Evolutionary conservation across 2,797 vertebrate species (phyloP).

Genomic region (Chelidonichthys spinosus): DNA sequence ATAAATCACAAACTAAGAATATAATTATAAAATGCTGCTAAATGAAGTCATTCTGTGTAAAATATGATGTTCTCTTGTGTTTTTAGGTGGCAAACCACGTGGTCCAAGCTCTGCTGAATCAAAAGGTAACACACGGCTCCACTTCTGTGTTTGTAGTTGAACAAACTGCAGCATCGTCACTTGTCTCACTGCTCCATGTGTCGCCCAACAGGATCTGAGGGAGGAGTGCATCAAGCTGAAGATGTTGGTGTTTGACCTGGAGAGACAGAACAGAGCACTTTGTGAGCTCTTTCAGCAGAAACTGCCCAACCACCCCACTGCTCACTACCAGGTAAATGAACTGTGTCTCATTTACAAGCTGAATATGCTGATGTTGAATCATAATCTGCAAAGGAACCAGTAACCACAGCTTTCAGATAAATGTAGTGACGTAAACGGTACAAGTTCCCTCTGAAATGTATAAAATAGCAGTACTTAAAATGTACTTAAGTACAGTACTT

Average conservation of each 20-base stretch:
- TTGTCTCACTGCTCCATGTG: background rate
- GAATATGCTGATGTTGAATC: background rate
- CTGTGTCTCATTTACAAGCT: background rate
- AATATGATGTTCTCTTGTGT: constrained; percentile 3
- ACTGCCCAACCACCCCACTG: constrained; percentile 88
- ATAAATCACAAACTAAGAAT: background rate
- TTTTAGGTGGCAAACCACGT: constrained; percentile 94
- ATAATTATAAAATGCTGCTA: background rate
- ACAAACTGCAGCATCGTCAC: background rate
- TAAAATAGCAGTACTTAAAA: background rate
- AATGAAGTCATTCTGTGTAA: accelerated
- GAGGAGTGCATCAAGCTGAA: constrained; percentile 98
- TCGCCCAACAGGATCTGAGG: constrained; percentile 88
- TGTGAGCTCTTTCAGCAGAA: constrained; percentile 96
- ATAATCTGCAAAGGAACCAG: too few species aligned
- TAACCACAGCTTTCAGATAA: background rate
- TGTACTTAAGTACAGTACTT: background rate
- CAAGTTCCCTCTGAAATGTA: background rate
- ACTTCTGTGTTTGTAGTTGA: background rate
- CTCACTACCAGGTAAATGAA: constrained; percentile 89
- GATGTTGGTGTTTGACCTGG: constrained; percentile 95
- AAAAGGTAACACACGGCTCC: constrained; percentile 84
- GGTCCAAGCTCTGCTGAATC: constrained; percentile 92
- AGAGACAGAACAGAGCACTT: constrained; percentile 94
- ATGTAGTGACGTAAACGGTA: background rate